Evolutionary conservation across 2,888 invertebrate species (phyloP), one percentile per base, ranked within the genome.

Genomic region (Mylabris sibirica): DNA sequence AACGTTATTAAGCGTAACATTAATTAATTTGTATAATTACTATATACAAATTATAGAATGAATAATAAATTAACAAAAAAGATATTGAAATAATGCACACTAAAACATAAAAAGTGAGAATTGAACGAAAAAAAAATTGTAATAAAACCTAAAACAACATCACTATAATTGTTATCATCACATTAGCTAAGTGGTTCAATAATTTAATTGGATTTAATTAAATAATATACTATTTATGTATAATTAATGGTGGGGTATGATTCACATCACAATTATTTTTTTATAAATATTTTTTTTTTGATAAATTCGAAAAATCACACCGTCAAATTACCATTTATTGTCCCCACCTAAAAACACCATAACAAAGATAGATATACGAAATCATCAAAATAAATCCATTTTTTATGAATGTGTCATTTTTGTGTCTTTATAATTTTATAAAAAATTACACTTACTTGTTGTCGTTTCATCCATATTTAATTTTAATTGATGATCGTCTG

Each of bases 371-470:
- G 26, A 35, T 35, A 30, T 30, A 35, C 41, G 14, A 5, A 41
- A 41, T 41, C 41, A 30, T 30, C n/a, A n/a, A 35, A 41, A 34
- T 30, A 41, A 60, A n/a, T n/a, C 6, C 6, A 5, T 24, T 30
- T 22, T 59, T 30, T 6, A 30, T 30, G 30, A 30, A 30, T 30
- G 30, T 14, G 9, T 30, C 24, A n/a, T 6, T 30, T 14, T 26
- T 59, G 59, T 17, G 35, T 14, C 2, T 34, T 17, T 30, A 12
- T 34, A 0, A 4, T 57, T 57, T 53, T 63, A 63, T 63, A 63
- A 49, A 22, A 44, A 63, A 63, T 34, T 44, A 26, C 61, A 74
- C 75, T 69, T 75, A 85, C 85, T 84, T 85, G 85, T 84, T 84
- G 85, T 74, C 79, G 24, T 72, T 77, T 66, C 57, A 24, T 57